phyloP scores from a whole-genome alignment of 2,113 vertebrate genomes.

The Stegastes partitus region DNA sequence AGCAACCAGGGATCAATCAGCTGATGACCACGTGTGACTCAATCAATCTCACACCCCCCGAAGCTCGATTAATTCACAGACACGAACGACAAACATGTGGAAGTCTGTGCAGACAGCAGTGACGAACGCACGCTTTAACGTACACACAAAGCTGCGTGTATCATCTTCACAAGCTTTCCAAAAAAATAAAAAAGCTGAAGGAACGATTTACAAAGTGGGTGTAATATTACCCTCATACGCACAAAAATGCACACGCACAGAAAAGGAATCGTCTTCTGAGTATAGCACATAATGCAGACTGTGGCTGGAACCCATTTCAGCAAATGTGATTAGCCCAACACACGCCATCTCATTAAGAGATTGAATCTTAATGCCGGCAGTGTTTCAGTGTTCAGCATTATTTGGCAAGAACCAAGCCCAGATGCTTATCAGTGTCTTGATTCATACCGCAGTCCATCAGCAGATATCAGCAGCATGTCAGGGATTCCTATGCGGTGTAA shows the following conservation, averaged over 20 bases:
- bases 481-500: conserved; percentile 7
- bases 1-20: conserved; percentile 12
- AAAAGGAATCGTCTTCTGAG: conserved; percentile 32
- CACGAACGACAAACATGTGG: conserved; percentile 4
- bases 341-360: conserved; percentile 72
- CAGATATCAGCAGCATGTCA: conserved; percentile 19
- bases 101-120: conserved; percentile 2
- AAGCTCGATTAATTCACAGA: conserved; percentile 2
- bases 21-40: conserved; percentile 4
- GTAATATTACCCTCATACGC: background rate
- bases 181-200: background rate
- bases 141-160: background rate
- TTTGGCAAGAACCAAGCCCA: conserved; percentile 54
- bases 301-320: conserved; percentile 69
- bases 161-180: background rate
- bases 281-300: conserved; percentile 49
- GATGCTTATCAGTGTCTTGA: conserved; percentile 57
- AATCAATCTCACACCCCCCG: background rate
- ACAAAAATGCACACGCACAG: background rate
- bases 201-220: background rate
- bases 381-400: conserved; percentile 60
- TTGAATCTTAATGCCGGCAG: conserved; percentile 67
- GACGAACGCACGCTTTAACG: background rate
- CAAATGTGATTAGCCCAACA: conserved; percentile 74
- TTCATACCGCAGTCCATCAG: conserved; percentile 35